phyloP scores from a whole-genome alignment of 92 coral and sea anemone genomes.

The Blastomussa wellsi region DNA sequence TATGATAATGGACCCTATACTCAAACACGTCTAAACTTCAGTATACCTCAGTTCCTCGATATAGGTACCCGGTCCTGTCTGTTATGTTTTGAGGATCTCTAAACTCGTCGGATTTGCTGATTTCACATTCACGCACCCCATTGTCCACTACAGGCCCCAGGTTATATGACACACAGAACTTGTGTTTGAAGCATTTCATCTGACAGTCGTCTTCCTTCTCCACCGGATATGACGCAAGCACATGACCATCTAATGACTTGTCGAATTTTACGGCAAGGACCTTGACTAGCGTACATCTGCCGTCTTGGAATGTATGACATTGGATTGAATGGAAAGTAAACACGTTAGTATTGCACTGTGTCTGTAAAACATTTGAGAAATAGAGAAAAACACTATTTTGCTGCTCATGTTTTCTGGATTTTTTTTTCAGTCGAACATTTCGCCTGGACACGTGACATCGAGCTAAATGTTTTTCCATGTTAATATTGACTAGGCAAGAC shows the following conservation, averaged over 20 bases:
- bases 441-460: too few species aligned
- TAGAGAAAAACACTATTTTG: too few species aligned
- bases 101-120: constrained; percentile 39
- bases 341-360: too few species aligned
- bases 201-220: constrained; percentile 38
- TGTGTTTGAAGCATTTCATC: constrained; percentile 36
- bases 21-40: background rate
- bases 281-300: constrained; percentile 17
- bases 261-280: background rate
- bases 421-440: too few species aligned
- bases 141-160: constrained; percentile 19
- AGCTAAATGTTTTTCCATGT: too few species aligned
- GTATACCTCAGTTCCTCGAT: constrained; percentile 33
- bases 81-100: constrained; percentile 34
- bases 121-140: constrained; percentile 24
- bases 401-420: too few species aligned
- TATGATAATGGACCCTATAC: too few species aligned
- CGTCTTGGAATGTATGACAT: background rate
- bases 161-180: constrained; percentile 40
- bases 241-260: constrained; percentile 18
- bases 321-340: background rate
- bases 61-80: constrained; percentile 9
- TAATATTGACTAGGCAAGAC: too few species aligned
- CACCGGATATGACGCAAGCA: constrained; percentile 25
- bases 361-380: too few species aligned